A percentile compares a stretch with the other conserved stretches of the same genome.
Conservation (phyloP, 2,113 vertebrate genomes). For the Sitta europaea region DNA sequence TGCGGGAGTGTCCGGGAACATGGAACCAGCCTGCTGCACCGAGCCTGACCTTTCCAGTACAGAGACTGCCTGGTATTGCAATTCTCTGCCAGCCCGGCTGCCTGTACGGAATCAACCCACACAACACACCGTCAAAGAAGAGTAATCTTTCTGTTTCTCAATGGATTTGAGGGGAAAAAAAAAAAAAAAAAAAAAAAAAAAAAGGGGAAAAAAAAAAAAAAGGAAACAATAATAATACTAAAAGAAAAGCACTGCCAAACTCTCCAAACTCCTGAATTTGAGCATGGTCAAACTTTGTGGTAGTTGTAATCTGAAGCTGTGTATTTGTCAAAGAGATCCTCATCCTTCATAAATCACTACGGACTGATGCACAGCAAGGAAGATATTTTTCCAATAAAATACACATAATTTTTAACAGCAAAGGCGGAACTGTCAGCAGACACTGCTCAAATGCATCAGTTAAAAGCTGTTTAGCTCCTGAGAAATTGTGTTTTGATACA, state of each 20-base stretch:
- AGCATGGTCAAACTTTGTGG: background rate
- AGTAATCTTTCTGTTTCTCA: background rate
- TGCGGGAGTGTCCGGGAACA: background rate
- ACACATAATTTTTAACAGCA: background rate
- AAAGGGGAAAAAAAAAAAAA: background rate
- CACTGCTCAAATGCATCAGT: background rate
- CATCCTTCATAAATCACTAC: background rate
- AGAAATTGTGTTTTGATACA: background rate
- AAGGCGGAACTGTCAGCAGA: background rate
- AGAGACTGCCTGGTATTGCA: fast-evolving
- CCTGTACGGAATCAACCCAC: no score
- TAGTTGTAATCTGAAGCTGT: background rate
- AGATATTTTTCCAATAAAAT: background rate
- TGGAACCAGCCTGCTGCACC: fast-evolving
- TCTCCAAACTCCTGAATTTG: background rate
- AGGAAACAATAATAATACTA: no score
- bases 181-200: background rate
- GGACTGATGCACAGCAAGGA: background rate
- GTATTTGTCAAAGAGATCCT: background rate
- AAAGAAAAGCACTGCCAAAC: fast-evolving
- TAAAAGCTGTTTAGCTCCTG: background rate
- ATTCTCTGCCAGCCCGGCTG: background rate
- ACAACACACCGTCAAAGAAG: fast-evolving
- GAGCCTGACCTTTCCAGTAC: fast-evolving
- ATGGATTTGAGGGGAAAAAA: background rate